Evolutionary conservation across 2,113 vertebrate genomes (phyloP).

Genomic region (Nicator chloris): DNA sequence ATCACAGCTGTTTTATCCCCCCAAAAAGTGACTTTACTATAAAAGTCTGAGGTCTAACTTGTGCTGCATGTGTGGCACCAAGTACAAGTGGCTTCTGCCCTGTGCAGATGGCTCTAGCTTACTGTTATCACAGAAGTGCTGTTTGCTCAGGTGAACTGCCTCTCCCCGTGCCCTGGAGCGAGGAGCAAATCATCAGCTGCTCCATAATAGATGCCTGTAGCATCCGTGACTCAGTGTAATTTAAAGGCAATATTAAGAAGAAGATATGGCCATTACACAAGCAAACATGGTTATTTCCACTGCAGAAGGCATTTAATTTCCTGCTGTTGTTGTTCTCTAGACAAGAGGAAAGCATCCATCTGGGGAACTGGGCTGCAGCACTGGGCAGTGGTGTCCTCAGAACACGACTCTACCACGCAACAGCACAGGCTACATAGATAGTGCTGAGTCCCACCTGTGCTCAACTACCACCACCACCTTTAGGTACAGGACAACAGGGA

Average conservation of each 20-base stretch:
- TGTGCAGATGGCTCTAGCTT: background rate
- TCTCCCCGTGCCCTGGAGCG: background rate
- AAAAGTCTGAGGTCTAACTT: background rate
- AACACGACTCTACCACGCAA: rapidly evolving
- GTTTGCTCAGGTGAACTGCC: background rate
- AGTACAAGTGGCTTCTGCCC: background rate
- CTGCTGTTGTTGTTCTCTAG: background rate
- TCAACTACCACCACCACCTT: rapidly evolving
- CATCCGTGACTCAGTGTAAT: background rate
- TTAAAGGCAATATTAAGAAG: constrained; percentile 6
- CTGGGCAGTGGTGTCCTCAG: background rate
- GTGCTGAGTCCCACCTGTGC: background rate
- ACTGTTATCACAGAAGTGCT: background rate
- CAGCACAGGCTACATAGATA: rapidly evolving
- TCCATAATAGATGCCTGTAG: background rate
- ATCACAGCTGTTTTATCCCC: background rate
- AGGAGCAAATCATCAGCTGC: constrained; percentile 14
- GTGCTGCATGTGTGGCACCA: background rate
- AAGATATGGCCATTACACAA: background rate
- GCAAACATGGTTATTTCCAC: background rate
- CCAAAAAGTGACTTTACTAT: background rate
- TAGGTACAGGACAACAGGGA: background rate
- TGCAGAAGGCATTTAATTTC: constrained; percentile 26
- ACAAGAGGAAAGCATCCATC: background rate
- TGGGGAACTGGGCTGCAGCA: background rate